Percentiles rank a stretch among this genome's conserved stretches.
Evolutionary conservation across 2,113 vertebrate species (phyloP).

Genomic region (cattle (Bos taurus)): DNA sequence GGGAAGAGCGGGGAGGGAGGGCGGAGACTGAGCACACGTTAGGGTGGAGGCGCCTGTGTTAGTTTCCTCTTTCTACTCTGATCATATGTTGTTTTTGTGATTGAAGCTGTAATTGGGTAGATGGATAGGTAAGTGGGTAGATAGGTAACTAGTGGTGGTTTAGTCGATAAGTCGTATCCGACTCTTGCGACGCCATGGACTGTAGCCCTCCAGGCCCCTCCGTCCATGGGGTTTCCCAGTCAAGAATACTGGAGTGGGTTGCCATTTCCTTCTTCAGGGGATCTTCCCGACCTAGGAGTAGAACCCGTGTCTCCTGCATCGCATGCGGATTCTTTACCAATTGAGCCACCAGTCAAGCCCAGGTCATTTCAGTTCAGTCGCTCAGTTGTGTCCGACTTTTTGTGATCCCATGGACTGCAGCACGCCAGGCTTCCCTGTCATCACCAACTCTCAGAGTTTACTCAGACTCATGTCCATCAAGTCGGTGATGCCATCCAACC

Average conservation of each 20-base stretch:
- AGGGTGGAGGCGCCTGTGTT: neutral
- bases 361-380: neutral
- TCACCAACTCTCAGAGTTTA: neutral
- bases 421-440: neutral
- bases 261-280: neutral
- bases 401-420: neutral
- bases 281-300: neutral
- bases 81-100: neutral
- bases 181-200: neutral
- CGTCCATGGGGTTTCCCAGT: neutral
- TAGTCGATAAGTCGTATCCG: fast-evolving
- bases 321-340: neutral
- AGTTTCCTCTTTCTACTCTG: neutral
- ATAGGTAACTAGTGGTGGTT: neutral
- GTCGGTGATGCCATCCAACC: neutral
- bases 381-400: neutral
- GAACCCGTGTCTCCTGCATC: neutral
- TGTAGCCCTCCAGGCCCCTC: neutral
- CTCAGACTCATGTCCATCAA: neutral
- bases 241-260: neutral
- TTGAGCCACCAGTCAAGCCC: neutral
- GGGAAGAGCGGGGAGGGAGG: too few relatives aligned
- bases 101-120: neutral
- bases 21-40: fast-evolving
- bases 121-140: neutral